Conservation (phyloP, 1,140 invertebrate species). For the Cydia pomonella region DNA sequence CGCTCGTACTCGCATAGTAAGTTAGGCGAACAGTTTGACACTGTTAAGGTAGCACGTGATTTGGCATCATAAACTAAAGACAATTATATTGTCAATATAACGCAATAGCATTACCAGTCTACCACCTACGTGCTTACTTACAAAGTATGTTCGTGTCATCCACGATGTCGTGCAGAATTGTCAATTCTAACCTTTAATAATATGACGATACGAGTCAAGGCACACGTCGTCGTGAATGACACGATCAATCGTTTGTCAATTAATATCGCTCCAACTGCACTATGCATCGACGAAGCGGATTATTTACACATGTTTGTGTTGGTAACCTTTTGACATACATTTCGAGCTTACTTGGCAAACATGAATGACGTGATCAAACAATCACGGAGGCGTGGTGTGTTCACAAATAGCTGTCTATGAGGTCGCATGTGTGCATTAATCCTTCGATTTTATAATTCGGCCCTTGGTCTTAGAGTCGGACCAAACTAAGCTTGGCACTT, state of each 20-base stretch:
- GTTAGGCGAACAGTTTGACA: too few species aligned
- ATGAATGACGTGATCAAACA: background rate
- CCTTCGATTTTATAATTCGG: background rate
- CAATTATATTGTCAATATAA: background rate
- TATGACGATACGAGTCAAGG: too few species aligned
- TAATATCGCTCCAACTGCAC: background rate
- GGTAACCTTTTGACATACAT: slow-evolving; percentile 6
- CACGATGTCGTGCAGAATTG: too few species aligned
- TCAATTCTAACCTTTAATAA: too few species aligned
- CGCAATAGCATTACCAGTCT: background rate
- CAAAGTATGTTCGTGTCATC: background rate
- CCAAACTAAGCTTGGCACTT: too few species aligned
- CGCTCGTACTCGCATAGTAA: too few species aligned
- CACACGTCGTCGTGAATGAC: too few species aligned
- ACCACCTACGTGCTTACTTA: slow-evolving; percentile 15
- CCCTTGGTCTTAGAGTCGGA: too few species aligned
- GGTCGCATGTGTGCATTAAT: background rate
- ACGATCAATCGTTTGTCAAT: background rate
- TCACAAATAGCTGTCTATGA: background rate
- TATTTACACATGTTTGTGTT: slow-evolving; percentile 3
- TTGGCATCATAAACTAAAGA: too few species aligned
- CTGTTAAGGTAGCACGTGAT: too few species aligned
- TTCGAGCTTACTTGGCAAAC: background rate
- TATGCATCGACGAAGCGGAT: background rate
- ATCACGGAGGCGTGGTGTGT: background rate